Evolutionary conservation across 1,140 invertebrate species (phyloP), one percentile per base, ranked within the genome.

Genomic region (Hypsibius dujardini): DNA sequence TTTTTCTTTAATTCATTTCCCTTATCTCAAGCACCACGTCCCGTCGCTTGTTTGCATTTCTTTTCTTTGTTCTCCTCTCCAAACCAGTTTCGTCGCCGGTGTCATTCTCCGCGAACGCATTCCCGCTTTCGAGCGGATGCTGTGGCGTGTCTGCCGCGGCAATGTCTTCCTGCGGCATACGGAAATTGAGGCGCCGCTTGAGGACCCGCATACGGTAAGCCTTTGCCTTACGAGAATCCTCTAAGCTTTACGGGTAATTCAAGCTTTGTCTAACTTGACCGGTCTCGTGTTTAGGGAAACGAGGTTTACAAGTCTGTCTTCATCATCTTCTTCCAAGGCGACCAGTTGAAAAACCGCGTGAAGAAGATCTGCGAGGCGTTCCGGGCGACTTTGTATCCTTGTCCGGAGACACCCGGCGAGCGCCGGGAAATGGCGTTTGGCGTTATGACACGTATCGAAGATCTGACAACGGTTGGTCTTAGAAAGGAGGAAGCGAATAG

Each of bases 301-400:
- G 85, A 89, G 78, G 90, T 95, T 47, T 88, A 88, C 82, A 98
- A 98, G 81, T 91, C 89, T n/a, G 93, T 96, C 1, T 98, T 98
- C 80, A 94, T 97, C 71, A 90, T 94, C 72, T 98, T 98, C 83
- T 98, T 97, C 85, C 95, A 98, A 92, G 95, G 95, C 71, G 95
- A 97, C 78, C 93, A 98, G 77, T 81, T 98, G 59, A 98, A 97
- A 81, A 86, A 86, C 40, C 85, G 92, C 73, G 94, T 98, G 46
- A 95, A 95, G 82, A 98, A 98, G 81, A 95, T 98, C 50, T 98
- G 94, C 81, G 87, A 92, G 73, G 95, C 94, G 71, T 97, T 95
- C 80, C 90, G 94, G 76, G 94, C 94, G 12, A 95, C 92, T 1
- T 81, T 96, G 69, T 98, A 98, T 82, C 91, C 92, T 0, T 98